Evolutionary conservation across 1,140 invertebrate genomes (phyloP), one percentile per base, ranked within the genome.

Genomic region (Cardiocondyla obscurior): DNA sequence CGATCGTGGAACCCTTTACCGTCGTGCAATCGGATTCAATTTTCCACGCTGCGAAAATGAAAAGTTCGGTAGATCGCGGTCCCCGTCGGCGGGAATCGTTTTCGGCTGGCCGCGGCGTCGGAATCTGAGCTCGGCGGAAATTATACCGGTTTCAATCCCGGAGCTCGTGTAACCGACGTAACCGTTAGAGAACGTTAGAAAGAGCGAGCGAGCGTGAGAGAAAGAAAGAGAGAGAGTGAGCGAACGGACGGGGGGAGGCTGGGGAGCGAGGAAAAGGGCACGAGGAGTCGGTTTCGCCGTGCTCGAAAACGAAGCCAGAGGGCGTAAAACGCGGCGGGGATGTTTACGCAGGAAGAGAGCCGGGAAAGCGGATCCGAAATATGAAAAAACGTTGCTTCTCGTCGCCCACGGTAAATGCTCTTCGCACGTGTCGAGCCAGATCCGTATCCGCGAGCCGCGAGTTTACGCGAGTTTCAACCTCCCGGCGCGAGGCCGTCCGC

Each of bases 321-420:
- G 88, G 88, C 87, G 88, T 81, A 44, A 69, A 83, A 5, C 64
- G 83, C 72, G 39, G 44, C 74, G 28, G 81, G 83, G 88, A 85
- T 89, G 87, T 89, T 89, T 88, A 89, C 84, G 42, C 60, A 81
- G 72, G 49, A 87, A 84, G 42, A 53, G 58, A 89, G 72, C 55
- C 82, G 76, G 76, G 64, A 67, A 84, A 81, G 53, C 65, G 58
- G 76, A 62, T 30, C 42, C 88, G 83, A n/a, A n/a, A 85, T 82
- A 89, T 89, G 88, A 89, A 89, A 82, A 89, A 89, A 77, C 85
- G 76, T 83, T 89, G 76, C 65, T 77, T 89, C 36, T 87, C 85
- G 19, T 77, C 58, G 42, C 51, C 55, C 19, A 87, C 85, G 88
- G 88, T 89, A 89, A 89, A 87, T 19, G n/a, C n/a, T 44, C 69